phyloP scores from a whole-genome alignment of 2,113 vertebrate genomes.

The Chinchilla lanigera region DNA sequence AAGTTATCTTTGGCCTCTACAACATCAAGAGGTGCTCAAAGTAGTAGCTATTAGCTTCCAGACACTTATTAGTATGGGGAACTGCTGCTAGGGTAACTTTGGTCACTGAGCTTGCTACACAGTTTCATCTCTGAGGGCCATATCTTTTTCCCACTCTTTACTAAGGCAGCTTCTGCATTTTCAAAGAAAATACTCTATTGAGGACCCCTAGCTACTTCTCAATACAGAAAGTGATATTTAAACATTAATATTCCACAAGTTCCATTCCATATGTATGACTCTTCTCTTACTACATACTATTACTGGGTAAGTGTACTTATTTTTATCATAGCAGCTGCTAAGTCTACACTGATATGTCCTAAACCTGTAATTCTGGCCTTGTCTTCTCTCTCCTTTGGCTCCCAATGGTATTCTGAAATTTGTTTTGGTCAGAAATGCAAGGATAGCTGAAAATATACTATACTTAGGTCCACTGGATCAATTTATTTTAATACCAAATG shows the following conservation, averaged over 20 bases:
- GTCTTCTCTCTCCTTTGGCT: conserved; percentile 4
- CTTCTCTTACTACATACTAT: not conserved
- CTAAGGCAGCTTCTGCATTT: not conserved
- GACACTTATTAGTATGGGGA: not conserved
- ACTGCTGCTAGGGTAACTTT: not conserved
- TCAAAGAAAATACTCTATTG: not conserved
- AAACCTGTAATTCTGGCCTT: not conserved
- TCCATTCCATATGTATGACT: not conserved
- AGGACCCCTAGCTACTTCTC: not conserved
- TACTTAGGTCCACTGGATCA: conserved; percentile 13
- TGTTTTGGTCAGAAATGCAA: not conserved
- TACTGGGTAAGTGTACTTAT: not conserved
- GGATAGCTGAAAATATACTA: not conserved
- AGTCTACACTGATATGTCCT: not conserved
- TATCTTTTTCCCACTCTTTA: not conserved
- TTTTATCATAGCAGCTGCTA: not conserved
- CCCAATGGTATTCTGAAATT: not conserved
- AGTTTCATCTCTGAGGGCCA: too few species aligned
- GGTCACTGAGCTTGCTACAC: not conserved
- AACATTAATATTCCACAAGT: not conserved
- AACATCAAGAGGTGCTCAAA: not conserved
- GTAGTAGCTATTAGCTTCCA: not conserved
- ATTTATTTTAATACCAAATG: not conserved
- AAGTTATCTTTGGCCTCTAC: not conserved
- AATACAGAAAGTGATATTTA: conserved; percentile 2